Base-by-base conservation (phyloP, 2,888 invertebrate species). In the Hymenopus coronatus region DNA sequence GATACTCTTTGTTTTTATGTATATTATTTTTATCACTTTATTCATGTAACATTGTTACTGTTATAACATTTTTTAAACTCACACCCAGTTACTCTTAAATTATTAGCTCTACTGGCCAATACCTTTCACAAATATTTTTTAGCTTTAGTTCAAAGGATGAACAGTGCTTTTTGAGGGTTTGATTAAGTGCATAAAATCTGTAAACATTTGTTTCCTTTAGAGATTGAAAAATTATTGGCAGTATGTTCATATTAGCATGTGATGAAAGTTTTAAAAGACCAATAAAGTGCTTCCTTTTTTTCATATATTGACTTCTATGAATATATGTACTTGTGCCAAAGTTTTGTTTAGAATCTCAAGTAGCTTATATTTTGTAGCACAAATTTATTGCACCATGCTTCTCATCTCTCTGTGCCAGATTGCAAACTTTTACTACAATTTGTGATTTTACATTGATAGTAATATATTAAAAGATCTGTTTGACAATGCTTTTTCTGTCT, bases 271-370 rank as follows among this genome's bases (percentile, higher is more conserved):
- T 3, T 20, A 70, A 70, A 70, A 20, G 82, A 87, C 40, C 87
- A 87, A 87, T n/a, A 82, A 81, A 28, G 88, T 88, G 88, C 88
- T 88, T 88, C 88, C 88, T 88, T 88, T 40, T 86, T 70, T 82
- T 82, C 46, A 82, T 86, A 84, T 70, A 70, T 70, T 70, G 54
- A 70, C 54, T 25, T 20, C 54, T 70, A 70, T 70, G 25, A 15
- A 70, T 15, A 54, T 82, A 28, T 88, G 27, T 87, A 82, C 25
- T 27, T 87, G 88, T 88, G 88, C 88, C 88, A 88, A 88, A 88
- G 40, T 87, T 33, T n/a, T 40, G 46, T 85, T 85, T 25, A 70
- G 25, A 70, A 70, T 70, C 54, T 70, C 15, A 46, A 40, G 28
- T 85, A 33, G 46, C 14, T 28, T 28, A 85, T 85, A 70, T 85